Evolutionary conservation across 2,797 vertebrate species (phyloP).

Genomic region (Helicolenus hilgendorfi): DNA sequence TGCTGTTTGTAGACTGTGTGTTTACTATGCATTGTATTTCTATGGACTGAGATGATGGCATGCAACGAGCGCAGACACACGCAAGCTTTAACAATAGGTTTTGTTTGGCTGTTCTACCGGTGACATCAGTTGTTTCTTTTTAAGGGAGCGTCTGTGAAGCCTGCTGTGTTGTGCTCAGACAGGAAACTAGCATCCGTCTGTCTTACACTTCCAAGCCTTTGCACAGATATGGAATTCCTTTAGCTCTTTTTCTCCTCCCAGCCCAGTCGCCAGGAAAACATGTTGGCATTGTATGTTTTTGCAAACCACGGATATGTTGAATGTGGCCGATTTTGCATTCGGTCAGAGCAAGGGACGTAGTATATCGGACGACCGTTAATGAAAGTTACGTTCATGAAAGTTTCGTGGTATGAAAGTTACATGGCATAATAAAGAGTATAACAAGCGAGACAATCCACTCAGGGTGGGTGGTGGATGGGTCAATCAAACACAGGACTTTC

Average conservation of each 20-base stretch:
- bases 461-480: no score
- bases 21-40: constrained; percentile 62
- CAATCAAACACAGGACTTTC: no score
- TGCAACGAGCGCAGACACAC: constrained; percentile 10
- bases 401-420: no score
- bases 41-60: constrained; percentile 27
- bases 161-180: constrained; percentile 15
- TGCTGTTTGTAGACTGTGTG: constrained; percentile 35
- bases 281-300: no score
- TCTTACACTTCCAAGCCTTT: neutral
- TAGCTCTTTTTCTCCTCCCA: neutral
- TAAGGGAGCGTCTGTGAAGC: constrained; percentile 10
- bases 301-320: no score
- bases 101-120: constrained; percentile 35
- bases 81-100: constrained; percentile 61
- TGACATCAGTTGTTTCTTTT: constrained; percentile 69
- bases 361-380: no score
- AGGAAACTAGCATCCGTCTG: neutral
- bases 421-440: no score
- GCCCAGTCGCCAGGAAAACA: neutral
- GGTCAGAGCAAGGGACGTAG: no score
- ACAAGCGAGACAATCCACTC: no score
- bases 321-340: no score
- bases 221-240: neutral
- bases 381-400: no score